Evolutionary conservation across 2,888 invertebrate species (phyloP).

Genomic region (Pseudococcus longispinus): DNA sequence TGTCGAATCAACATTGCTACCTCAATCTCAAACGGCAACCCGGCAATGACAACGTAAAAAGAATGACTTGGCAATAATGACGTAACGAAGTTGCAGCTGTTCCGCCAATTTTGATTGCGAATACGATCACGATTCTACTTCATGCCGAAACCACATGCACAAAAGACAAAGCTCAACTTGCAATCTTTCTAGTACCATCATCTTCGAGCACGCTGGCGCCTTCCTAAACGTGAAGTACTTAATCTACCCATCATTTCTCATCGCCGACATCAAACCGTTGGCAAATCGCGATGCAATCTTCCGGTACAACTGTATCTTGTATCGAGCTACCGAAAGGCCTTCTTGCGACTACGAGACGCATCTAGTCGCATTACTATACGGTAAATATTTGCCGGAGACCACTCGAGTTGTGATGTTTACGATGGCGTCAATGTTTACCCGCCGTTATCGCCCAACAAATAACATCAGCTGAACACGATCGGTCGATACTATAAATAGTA

Average conservation of each 20-base stretch:
- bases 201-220: not conserved
- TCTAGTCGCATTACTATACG: not conserved
- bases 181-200: too few relatives aligned
- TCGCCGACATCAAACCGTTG: not conserved
- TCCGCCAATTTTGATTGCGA: too few relatives aligned
- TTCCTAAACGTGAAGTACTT: not conserved
- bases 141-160: too few relatives aligned
- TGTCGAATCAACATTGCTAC: too few relatives aligned
- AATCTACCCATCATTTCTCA: not conserved
- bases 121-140: too few relatives aligned
- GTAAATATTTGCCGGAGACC: not conserved
- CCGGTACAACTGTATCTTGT: not conserved
- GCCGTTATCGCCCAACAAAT: not conserved
- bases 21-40: too few relatives aligned
- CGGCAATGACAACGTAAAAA: too few relatives aligned
- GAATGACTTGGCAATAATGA: too few relatives aligned
- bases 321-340: not conserved
- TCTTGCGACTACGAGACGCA: not conserved
- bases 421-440: constrained; percentile 11
- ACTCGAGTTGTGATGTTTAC: not conserved
- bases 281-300: not conserved
- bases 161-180: too few relatives aligned
- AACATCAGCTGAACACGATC: constrained; percentile 14
- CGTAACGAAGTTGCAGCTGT: too few relatives aligned
- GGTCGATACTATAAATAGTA: constrained; percentile 11